Evolutionary conservation across 2,113 vertebrate species (phyloP), one percentile per base, ranked within the genome.

Genomic region (Heterotis niloticus): DNA sequence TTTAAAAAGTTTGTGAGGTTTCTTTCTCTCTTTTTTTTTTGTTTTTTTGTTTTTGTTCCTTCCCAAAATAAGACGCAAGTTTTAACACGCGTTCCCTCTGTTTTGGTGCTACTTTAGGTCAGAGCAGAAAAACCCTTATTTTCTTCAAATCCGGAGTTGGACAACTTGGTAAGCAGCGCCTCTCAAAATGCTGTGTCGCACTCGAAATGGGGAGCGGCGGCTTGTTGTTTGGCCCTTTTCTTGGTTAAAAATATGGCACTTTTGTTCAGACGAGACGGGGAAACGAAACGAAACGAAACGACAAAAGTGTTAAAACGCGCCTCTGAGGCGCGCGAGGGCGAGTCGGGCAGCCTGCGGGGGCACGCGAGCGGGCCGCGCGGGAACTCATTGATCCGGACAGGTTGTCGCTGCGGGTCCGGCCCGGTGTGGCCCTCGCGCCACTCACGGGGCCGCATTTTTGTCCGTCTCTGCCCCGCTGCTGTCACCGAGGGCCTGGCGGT

Each of bases 111-210:
- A 34, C 70, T 78, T 70, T 78, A 78, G 77, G 59, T 78, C 56
- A 66, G 77, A 60, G 97, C 97, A 73, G 97, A 99, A 94, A 99
- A 99, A 62, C 77, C 77, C 70, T 78, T 78, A 71, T 78, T 78
- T 78, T 78, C 77, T 71, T 99, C 97, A 87, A 99, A 99, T 88
- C 97, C 97, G 90, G 97, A 99, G 90, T 84, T 99, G 94, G 97
- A 99, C 90, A 99, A 98, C 95, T 97, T 99, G 96, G 97, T 99
- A 95, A 98, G 97, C 87, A 44, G 70, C 59, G 29, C 62, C 7
- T 72, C 67, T 34, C 7, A 68, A 54, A 71, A 84, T 79, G 67
- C 60, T 66, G 67, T 5, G 71, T 64, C 62, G 24, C 26, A 66
- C 59, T 16, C 60, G 66, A 62, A 51, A 54, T 66, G 29, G 52